These are phyloP conservation scores for Otus sunia DNA, from an alignment of 2,113 vertebrate species.

Conservation along the genomic window DNA sequence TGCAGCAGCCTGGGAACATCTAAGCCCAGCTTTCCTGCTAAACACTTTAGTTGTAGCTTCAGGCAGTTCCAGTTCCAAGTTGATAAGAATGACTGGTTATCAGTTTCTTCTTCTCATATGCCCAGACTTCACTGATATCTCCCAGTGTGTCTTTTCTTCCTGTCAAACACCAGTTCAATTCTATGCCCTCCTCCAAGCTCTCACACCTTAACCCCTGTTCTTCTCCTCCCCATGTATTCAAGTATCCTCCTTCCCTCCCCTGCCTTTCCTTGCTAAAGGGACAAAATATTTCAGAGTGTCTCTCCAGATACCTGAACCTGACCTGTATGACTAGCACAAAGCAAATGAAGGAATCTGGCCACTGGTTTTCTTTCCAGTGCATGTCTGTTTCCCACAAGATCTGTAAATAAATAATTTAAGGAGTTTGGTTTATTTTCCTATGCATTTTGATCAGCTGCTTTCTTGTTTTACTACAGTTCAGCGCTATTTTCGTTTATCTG, in stretches of 20 bases:
- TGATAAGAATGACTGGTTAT: neutral
- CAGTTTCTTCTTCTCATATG: neutral
- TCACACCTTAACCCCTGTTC: neutral
- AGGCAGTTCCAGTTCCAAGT: neutral
- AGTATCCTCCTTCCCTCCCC: neutral
- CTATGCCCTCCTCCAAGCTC: neutral
- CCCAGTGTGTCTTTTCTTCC: neutral
- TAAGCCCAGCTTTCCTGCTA: neutral
- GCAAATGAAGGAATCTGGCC: neutral
- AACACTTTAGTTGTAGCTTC: neutral
- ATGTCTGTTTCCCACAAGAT: neutral
- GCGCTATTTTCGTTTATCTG: neutral
- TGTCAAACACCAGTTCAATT: neutral
- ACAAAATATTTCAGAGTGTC: neutral
- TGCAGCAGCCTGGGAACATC: neutral
- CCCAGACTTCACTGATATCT: neutral
- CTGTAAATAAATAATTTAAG: neutral
- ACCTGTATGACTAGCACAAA: neutral
- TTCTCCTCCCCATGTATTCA: neutral
- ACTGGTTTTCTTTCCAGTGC: neutral
- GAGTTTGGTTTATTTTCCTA: fast-evolving
- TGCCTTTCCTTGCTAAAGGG: neutral
- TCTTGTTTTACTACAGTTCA: neutral
- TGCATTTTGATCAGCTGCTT: neutral
- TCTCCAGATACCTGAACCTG: neutral